Conservation (phyloP, 2,888 invertebrate species). For the Ceratothoa steindachneri region DNA sequence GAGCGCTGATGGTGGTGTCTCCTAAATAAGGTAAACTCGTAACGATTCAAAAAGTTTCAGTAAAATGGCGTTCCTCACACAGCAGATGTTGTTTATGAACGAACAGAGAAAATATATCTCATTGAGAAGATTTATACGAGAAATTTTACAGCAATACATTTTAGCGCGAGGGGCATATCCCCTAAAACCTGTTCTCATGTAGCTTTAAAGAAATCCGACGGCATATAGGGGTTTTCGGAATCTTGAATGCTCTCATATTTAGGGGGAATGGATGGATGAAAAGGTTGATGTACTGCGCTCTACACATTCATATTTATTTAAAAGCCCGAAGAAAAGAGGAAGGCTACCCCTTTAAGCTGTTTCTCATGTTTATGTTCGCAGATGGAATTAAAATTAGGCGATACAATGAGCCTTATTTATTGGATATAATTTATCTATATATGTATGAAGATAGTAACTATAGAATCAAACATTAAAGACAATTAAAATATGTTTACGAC, state of each 20-base stretch:
- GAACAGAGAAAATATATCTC: constrained; percentile 13
- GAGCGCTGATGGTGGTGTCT: constrained; percentile 9
- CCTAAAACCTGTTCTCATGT: constrained; percentile 2
- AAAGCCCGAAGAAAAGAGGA: not conserved
- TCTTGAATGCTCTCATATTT: constrained; percentile 11
- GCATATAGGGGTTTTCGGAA: constrained; percentile 5
- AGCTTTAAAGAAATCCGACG: not conserved
- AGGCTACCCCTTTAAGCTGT: not conserved
- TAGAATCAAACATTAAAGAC: too few species aligned
- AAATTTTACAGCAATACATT: constrained; percentile 15
- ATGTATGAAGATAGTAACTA: not conserved
- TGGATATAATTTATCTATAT: not conserved
- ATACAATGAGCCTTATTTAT: not conserved
- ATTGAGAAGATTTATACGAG: constrained; percentile 15
- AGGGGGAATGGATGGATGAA: constrained; percentile 6
- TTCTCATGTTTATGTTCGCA: not conserved
- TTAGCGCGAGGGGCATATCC: constrained; percentile 4
- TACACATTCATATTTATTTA: constrained; percentile 9
- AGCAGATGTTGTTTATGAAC: constrained; percentile 13
- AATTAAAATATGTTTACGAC: too few species aligned
- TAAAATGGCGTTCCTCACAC: constrained; percentile 13
- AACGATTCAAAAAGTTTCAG: constrained; percentile 13
- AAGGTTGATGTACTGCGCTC: constrained; percentile 1
- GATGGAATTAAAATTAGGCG: not conserved
- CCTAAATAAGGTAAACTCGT: constrained; percentile 15